Conservation (phyloP, 2,113 vertebrate species). For the Micronisus gabar region DNA sequence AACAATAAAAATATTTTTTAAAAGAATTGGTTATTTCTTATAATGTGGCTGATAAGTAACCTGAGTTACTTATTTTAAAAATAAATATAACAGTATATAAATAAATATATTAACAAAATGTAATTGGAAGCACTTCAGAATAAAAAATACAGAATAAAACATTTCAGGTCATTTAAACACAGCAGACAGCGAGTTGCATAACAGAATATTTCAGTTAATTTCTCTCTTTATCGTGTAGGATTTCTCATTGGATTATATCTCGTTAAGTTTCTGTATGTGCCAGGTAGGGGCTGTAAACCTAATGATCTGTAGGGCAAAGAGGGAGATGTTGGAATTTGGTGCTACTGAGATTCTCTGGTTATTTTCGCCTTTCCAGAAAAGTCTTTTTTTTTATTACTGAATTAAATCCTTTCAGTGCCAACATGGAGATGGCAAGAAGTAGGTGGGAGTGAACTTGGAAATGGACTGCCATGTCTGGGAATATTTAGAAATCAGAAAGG, state of each 20-base stretch:
- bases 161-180: background rate
- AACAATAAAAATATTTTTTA: background rate
- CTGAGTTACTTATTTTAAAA: background rate
- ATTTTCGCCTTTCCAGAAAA: constrained; percentile 34
- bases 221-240: background rate
- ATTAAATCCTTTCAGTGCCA: constrained; percentile 18
- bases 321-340: background rate
- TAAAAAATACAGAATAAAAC: background rate
- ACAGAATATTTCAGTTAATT: constrained; percentile 7
- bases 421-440: constrained; percentile 62
- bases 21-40: background rate
- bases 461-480: constrained; percentile 15
- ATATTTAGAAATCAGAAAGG: background rate
- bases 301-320: background rate
- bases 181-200: constrained; percentile 11
- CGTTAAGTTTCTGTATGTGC: background rate
- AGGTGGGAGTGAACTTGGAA: constrained; percentile 48
- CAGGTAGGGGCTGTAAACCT: constrained; percentile 19
- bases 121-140: background rate
- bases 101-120: background rate
- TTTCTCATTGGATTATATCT: constrained; percentile 6
- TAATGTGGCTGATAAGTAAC: background rate
- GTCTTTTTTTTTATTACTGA: background rate
- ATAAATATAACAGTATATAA: background rate
- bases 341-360: background rate